Evolutionary conservation across 2,797 vertebrate genomes (phyloP), one percentile per base, ranked within the genome.

Genomic region (Danionella dracula): DNA sequence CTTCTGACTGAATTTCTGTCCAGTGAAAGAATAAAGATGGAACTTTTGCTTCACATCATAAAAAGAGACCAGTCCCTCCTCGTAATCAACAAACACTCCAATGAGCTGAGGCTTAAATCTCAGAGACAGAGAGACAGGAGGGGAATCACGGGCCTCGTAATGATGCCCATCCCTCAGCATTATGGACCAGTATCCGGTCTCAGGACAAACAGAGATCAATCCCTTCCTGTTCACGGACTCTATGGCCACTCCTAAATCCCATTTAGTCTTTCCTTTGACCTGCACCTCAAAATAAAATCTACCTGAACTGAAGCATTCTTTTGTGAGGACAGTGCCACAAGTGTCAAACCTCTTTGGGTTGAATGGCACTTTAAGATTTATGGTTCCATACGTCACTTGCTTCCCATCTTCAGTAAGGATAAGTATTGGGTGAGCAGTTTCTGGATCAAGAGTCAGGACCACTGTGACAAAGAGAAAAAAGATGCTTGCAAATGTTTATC

Each of bases 31-130:
- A 42, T 70, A 66, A 9, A 77, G 71, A 23, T 44, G 54, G 53
- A 38, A 40, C 2, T 17, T 50, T 17, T 56, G 40, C 8, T 64
- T 38, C 8, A 72, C 72, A 16, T 77, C 64, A 50, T 74, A 69
- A 42, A 75, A 78, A 35, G 64, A 73, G 17, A 78, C 57, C 56
- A 64, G 19, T 40, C 70, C 73, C n/a, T 44, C 66, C 4, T 77
- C 66, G 51, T 72, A 77, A 67, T 77, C 72, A 29, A 76, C 73
- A 69, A 69, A 76, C 50, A 72, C 60, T 13, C 65, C 69, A 20
- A 81, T 55, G 19, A 57, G 76, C 57, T 76, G 23, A 0, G 65
- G 74, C 41, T 56, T 17, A 0, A 58, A 32, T 35, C 53, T 76
- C 37, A 73, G 31, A 9, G 50, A 34, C 5, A 79, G 59, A 2